phyloP scores from a whole-genome alignment of 1,140 invertebrate species.

The Maniola jurtina region DNA sequence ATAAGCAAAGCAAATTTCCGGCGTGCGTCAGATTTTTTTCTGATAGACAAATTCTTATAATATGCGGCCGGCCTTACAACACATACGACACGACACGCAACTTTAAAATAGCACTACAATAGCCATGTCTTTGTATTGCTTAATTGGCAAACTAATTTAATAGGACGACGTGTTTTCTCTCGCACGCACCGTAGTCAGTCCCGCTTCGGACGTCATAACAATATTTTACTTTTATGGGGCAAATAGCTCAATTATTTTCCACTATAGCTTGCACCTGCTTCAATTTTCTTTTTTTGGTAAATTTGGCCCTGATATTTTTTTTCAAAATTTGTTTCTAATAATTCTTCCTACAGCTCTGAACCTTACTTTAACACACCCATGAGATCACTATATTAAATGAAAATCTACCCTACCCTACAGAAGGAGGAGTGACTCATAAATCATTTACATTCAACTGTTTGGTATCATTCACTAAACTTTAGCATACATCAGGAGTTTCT shows the following conservation, averaged over 20 bases:
- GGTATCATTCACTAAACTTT: background rate
- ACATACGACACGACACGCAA: conserved; percentile 11
- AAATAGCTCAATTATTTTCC: background rate
- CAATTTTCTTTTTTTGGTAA: background rate
- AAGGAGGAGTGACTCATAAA: background rate
- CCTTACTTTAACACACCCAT: no score
- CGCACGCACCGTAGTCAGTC: conserved; percentile 21
- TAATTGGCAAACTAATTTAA: conserved; percentile 32
- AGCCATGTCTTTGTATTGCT: conserved; percentile 16
- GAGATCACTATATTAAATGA: background rate
- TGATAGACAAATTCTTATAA: no score
- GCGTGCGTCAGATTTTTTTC: no score
- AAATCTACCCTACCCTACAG: background rate
- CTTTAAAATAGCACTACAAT: conserved; percentile 10
- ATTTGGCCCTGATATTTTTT: no score
- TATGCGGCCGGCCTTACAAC: background rate
- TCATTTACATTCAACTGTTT: no score
- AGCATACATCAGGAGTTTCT: no score
- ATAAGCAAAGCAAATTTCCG: no score
- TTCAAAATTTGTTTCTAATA: no score
- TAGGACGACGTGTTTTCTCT: conserved; percentile 33
- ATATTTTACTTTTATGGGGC: conserved; percentile 2
- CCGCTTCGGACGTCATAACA: conserved; percentile 11
- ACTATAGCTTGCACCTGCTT: no score
- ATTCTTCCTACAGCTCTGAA: no score